phyloP scores from a whole-genome alignment of 2,113 vertebrate species.

The Poicephalus gulielmi region DNA sequence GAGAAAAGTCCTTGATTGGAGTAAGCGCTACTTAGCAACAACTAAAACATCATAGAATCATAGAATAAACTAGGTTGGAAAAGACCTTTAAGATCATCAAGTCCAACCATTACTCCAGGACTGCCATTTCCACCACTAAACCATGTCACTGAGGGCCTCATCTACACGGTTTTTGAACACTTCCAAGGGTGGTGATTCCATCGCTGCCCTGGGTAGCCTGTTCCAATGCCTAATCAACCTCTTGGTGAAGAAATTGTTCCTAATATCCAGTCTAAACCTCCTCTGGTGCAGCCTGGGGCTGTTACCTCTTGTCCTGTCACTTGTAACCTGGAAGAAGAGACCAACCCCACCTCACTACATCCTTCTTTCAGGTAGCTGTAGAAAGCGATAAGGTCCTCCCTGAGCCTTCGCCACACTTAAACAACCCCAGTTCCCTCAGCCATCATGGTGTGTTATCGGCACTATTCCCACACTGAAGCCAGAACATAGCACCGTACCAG shows the following conservation, averaged over 20 bases:
- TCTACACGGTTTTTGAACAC: background rate
- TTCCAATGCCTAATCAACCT: background rate
- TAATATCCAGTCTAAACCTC: background rate
- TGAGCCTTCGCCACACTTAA: background rate
- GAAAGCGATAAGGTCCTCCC: background rate
- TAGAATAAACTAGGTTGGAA: background rate
- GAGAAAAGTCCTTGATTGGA: background rate
- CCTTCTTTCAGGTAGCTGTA: background rate
- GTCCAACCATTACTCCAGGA: background rate
- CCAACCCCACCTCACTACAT: background rate
- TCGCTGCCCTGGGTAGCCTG: background rate
- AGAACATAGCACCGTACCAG: background rate
- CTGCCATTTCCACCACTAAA: background rate
- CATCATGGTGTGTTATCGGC: background rate
- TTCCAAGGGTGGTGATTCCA: background rate
- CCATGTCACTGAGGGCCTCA: background rate
- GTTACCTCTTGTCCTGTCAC: background rate
- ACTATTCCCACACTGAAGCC: background rate
- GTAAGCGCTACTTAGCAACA: background rate
- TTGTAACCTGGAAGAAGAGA: background rate
- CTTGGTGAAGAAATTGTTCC: background rate
- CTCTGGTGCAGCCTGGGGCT: background rate
- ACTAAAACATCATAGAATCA: background rate
- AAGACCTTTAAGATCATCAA: background rate
- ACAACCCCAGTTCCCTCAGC: background rate